Conservation (phyloP, 2,113 vertebrate species). For the Capreolus pygargus region DNA sequence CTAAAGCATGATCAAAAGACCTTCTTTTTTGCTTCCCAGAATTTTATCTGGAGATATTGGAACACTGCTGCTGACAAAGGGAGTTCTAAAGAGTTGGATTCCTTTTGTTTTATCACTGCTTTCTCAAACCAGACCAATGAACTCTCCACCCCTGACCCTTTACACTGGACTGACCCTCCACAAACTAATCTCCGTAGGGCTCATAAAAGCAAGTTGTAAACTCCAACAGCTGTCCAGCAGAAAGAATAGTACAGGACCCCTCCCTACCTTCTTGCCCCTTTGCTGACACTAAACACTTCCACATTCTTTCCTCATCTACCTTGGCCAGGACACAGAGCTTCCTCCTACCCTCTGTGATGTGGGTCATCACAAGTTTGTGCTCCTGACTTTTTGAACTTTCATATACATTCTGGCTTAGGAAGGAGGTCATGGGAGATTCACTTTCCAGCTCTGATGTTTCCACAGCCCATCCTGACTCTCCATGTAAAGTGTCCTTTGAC, state of each 20-base stretch:
- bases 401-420: background rate
- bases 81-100: background rate
- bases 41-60: background rate
- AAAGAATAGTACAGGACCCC: background rate
- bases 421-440: background rate
- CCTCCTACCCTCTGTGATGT: background rate
- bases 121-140: conserved; percentile 13
- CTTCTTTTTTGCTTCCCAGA: background rate
- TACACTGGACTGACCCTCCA: background rate
- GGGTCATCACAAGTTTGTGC: background rate
- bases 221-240: background rate
- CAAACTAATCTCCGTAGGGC: background rate
- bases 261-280: background rate
- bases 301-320: background rate
- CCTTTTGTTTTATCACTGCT: conserved; percentile 10
- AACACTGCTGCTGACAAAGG: background rate
- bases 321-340: background rate
- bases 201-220: background rate
- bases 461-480: background rate
- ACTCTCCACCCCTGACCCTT: conserved; percentile 10
- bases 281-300: background rate
- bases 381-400: background rate
- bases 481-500: background rate
- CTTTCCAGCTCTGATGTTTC: background rate
- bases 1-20: background rate